Base-by-base conservation (phyloP, 2,797 vertebrate genomes). In the Erpetoichthys calabaricus region DNA sequence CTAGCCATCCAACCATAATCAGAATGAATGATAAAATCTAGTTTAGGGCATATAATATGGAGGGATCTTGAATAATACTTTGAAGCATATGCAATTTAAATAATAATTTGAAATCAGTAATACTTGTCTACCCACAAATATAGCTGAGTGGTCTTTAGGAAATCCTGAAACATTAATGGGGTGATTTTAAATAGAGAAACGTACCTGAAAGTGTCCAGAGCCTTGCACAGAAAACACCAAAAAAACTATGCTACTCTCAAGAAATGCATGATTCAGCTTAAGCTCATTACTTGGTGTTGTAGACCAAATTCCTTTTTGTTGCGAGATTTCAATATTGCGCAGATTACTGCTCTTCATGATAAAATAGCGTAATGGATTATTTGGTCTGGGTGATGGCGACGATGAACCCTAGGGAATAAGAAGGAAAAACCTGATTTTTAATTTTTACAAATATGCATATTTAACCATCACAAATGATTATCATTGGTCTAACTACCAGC, bases 191-290 rank as follows among this genome's bases (percentile, higher is more conserved):
- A 25, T 25, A 25, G 25, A 25, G 25, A 25, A 25, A 25, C 25
- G 25, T 25, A 96, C 94, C 90, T 97, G 94, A 67, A 97, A 98
- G 69, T 87, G 86, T 63, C 91, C 89, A 8, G 93, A 97, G 8
- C 91, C 90, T 72, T 95, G 90, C 63, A 93, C 89, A 60, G 91
- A 94, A 86, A 98, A 97, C 64, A 97, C 63, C 56, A 97, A 88
- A 69, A 89, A 85, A 67, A 97, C 76, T 5, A 62, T 5, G 45
- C 58, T 75, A 67, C 85, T 84, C 55, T 88, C 83, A 70, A 72
- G 68, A 72, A 91, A 94, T 58, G 92, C 91, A 65, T 75, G 75
- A 60, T 79, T 87, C 52, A 97, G 79, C 63, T 91, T 95, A 46
- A 55, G 64, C 63, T 97, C 90, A 47, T 89, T 97, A 75, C 62